Percentiles rank a stretch among this genome's conserved stretches.
phyloP scores from a whole-genome alignment of 2,888 invertebrate species.

The Patella ulyssiponensis region DNA sequence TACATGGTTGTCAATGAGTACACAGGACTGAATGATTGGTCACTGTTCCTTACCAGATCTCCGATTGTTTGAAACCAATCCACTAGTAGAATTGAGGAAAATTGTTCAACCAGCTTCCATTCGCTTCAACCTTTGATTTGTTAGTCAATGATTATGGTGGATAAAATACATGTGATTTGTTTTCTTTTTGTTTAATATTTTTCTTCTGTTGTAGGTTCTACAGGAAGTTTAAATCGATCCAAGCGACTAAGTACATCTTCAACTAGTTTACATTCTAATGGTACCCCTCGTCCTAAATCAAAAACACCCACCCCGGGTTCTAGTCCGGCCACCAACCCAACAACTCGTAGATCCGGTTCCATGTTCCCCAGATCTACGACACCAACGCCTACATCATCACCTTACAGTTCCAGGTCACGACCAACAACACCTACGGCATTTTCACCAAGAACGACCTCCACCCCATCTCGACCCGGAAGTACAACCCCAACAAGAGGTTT shows the following conservation, averaged over 20 bases:
- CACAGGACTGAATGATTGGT: no score
- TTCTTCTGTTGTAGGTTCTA: constrained; percentile 49
- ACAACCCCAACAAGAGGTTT: constrained; percentile 35
- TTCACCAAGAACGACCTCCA: constrained; percentile 44
- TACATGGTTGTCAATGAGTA: no score
- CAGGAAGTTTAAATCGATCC: constrained; percentile 57
- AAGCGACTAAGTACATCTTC: constrained; percentile 62
- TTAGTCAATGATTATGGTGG: not conserved
- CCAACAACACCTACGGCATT: constrained; percentile 58
- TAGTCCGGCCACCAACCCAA: constrained; percentile 40
- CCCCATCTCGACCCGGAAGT: constrained; percentile 40
- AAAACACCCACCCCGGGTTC: constrained; percentile 35
- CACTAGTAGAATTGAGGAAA: no score
- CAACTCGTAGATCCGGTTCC: constrained; percentile 40
- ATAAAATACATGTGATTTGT: not conserved
- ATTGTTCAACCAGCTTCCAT: no score
- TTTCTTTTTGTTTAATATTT: not conserved
- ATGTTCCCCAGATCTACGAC: constrained; percentile 56
- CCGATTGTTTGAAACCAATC: no score
- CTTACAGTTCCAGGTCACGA: constrained; percentile 36
- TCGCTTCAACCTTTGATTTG: no score
- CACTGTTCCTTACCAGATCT: no score
- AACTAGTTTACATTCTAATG: constrained; percentile 52
- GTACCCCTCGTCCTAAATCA: constrained; percentile 44
- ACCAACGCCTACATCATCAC: constrained; percentile 51